Evolutionary conservation across 2,888 invertebrate genomes (phyloP).

Genomic region (Caenorhabditis virilis): DNA sequence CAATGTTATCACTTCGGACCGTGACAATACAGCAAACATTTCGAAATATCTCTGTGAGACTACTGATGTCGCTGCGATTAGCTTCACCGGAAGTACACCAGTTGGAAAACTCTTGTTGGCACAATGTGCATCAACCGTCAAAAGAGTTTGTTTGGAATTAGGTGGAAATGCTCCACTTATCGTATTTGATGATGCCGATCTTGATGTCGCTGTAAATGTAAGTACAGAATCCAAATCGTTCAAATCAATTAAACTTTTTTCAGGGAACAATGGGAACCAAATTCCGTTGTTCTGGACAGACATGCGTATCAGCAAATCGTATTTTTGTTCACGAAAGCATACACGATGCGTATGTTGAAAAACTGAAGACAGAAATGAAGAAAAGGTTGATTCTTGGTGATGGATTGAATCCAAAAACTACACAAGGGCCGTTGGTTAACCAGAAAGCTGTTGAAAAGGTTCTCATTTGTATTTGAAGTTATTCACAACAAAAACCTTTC

Average conservation of each 20-base stretch:
- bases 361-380: conserved; percentile 75
- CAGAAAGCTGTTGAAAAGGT: conserved; percentile 81
- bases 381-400: conserved; percentile 75
- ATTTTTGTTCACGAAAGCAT: conserved; percentile 80
- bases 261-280: conserved; percentile 85
- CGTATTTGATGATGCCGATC: conserved; percentile 87
- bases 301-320: conserved; percentile 92
- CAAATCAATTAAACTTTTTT: conserved; percentile 3
- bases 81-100: conserved; percentile 89
- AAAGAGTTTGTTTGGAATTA: conserved; percentile 87
- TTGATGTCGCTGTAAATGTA: conserved; percentile 80
- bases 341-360: conserved; percentile 80
- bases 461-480: conserved; percentile 3
- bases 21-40: conserved; percentile 73
- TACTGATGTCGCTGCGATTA: conserved; percentile 83
- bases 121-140: conserved; percentile 84
- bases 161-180: conserved; percentile 99
- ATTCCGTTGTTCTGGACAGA: conserved; percentile 91
- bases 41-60: conserved; percentile 86
- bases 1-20: conserved; percentile 81
- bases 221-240: background rate
- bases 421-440: conserved; percentile 91
- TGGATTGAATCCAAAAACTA: conserved; percentile 78
- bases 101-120: conserved; percentile 83
- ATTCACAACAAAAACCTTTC: conserved; percentile 10